A percentile compares a stretch with the other conserved stretches of the same genome.
Conservation (phyloP, 1,140 invertebrate species). For the Pinna nobilis region DNA sequence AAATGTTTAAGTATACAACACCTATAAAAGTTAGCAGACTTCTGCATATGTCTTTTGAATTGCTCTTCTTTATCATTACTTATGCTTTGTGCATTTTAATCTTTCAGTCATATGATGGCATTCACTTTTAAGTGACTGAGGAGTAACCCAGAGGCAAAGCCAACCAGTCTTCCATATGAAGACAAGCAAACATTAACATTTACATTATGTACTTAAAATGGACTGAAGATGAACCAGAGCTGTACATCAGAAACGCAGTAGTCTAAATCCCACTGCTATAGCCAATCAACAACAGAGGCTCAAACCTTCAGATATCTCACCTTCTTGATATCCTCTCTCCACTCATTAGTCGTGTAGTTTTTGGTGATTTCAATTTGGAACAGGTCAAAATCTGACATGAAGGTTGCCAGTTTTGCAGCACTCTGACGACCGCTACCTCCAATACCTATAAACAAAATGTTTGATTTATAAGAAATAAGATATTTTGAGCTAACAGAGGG, state of each 20-base stretch:
- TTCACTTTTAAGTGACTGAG: too few species aligned
- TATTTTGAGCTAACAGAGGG: too few species aligned
- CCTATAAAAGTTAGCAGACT: too few species aligned
- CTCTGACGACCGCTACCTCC: constrained; percentile 75
- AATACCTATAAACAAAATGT: constrained; percentile 66
- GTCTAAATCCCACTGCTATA: not conserved
- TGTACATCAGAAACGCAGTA: too few species aligned
- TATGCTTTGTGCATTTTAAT: too few species aligned
- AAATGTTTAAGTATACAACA: too few species aligned
- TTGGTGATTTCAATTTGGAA: constrained; percentile 76
- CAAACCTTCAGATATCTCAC: constrained; percentile 35
- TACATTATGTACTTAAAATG: not conserved
- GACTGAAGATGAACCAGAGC: too few species aligned
- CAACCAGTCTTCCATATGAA: not conserved
- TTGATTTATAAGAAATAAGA: too few species aligned
- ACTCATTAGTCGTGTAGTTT: constrained; percentile 73
- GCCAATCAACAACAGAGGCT: not conserved
- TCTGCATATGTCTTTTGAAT: not conserved
- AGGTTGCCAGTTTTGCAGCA: constrained; percentile 74
- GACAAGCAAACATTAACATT: not conserved
- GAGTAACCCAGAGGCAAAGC: not conserved
- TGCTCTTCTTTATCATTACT: not conserved
- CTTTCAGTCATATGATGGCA: too few species aligned
- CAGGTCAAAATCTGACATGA: constrained; percentile 75
- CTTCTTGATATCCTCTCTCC: constrained; percentile 75